A percentile compares a stretch with the other conserved stretches of the same genome.
Evolutionary conservation across 2,888 invertebrate species (phyloP).

Genomic region (Bimastos eiseni): DNA sequence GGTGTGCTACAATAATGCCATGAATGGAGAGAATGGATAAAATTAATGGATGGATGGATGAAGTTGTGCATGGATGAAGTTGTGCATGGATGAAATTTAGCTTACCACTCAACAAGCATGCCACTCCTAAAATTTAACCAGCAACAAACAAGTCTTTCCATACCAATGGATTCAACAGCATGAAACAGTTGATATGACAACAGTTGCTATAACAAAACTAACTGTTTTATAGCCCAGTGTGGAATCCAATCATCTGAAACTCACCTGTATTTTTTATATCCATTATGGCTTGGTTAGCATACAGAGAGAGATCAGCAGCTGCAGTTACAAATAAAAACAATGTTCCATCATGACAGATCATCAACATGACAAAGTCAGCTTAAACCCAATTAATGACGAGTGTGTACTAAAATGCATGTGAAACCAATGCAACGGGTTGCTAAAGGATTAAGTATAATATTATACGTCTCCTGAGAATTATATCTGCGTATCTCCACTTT

Average conservation of each 20-base stretch:
- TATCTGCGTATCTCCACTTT: too few species aligned
- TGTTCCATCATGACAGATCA: not conserved
- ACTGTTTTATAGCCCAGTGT: not conserved
- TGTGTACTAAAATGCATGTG: too few species aligned
- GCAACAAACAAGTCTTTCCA: not conserved
- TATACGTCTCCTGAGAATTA: too few species aligned
- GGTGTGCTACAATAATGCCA: not conserved
- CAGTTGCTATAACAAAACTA: not conserved
- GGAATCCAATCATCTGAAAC: not conserved
- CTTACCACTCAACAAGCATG: not conserved
- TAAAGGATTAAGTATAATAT: too few species aligned
- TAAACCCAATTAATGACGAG: too few species aligned
- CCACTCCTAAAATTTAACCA: not conserved
- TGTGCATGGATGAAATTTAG: not conserved
- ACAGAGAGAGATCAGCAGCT: conserved; percentile 21
- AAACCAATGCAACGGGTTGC: too few species aligned
- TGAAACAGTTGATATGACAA: not conserved
- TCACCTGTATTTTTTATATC: conserved; percentile 21
- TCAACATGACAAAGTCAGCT: not conserved
- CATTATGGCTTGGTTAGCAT: conserved; percentile 25
- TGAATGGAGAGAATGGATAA: not conserved
- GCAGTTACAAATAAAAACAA: not conserved
- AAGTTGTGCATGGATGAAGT: too few species aligned
- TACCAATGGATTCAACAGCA: not conserved
- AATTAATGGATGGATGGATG: not conserved